Evolutionary conservation across 2,888 invertebrate species (phyloP), one percentile per base, ranked within the genome.

Genomic region (Sphinx pinastri): DNA sequence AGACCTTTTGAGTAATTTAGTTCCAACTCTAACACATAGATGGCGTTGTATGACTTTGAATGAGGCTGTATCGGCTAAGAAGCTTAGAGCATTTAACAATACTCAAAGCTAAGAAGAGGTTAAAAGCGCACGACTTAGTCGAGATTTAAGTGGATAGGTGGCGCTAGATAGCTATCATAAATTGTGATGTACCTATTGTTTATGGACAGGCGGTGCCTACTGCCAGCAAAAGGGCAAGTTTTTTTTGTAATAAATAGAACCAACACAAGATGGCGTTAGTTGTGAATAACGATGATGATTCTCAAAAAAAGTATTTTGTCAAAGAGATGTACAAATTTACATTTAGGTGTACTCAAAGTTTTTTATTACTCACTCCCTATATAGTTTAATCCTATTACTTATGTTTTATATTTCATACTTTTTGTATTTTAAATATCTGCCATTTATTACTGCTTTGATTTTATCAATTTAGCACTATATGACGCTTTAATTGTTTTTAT

Each of bases 1-100:
- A 94, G 72, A 92, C 91, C 11, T 95, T 92, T 79, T 95, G 81
- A 90, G 38, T 38, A 5, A 58, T 1, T 55, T 52, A 60, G 11
- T 45, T 66, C 6, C 16, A 45, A 25, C 7, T 16, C 4, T 58
- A 8, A 70, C 1, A 25, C 31, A 67, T 55, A 67, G 70, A 70
- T 67, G 67, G 67, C 67, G 58, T 45, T 59, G 59, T 57, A 19
- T 5, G 31, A 0, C 52, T 13, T 11, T 51, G 0, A 52, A 8
- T 16, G 25, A 12, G 13, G 10, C 25, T 57, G 6, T 19, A 13
- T 19, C 25, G 1, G 12, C 2, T 2, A 25, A 12, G 10, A 12
- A 13, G 12, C 2, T 8, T n/a, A n/a, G n/a, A n/a, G n/a, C n/a
- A n/a, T n/a, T n/a, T n/a, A n/a, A n/a, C n/a, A n/a, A n/a, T n/a